These are phyloP conservation scores for Cinclus cinclus DNA, from an alignment of 2,113 vertebrate species.

Conservation along the genomic window DNA sequence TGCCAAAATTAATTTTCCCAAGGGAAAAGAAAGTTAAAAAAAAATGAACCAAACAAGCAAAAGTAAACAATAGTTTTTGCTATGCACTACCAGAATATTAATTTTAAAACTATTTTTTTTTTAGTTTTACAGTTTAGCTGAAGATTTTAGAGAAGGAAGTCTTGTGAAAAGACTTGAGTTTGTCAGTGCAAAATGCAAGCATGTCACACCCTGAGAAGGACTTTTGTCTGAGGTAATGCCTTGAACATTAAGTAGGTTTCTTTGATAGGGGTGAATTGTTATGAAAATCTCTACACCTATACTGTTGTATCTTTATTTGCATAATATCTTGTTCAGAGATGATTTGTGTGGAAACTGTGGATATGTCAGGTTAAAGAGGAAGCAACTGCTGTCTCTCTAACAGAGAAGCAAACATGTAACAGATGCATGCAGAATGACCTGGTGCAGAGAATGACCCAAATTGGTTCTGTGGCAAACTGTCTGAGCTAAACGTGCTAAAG, in stretches of 20 bases:
- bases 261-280: not conserved
- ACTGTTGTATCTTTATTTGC: not conserved
- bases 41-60: not conserved
- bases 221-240: not conserved
- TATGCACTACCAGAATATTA: not conserved
- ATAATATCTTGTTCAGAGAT: not conserved
- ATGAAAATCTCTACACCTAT: not conserved
- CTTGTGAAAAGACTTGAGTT: not conserved
- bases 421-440: fast-evolving
- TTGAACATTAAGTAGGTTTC: not conserved
- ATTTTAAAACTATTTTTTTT: not conserved
- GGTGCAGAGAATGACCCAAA: not conserved
- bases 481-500: not conserved
- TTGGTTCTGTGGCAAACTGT: not conserved
- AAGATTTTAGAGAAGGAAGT: not conserved
- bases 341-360: not conserved
- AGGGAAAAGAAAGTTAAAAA: not conserved
- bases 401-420: not conserved
- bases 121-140: not conserved
- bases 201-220: not conserved
- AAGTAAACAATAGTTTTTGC: not conserved
- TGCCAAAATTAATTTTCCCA: constrained; percentile 4
- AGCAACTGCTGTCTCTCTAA: not conserved
- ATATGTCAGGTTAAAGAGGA: not conserved
- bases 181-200: not conserved